A percentile compares a stretch with the other conserved stretches of the same genome.
These are phyloP conservation scores for Caenorhabditis briggsae DNA, from an alignment of 1,140 invertebrate species.

Conservation along the genomic window DNA sequence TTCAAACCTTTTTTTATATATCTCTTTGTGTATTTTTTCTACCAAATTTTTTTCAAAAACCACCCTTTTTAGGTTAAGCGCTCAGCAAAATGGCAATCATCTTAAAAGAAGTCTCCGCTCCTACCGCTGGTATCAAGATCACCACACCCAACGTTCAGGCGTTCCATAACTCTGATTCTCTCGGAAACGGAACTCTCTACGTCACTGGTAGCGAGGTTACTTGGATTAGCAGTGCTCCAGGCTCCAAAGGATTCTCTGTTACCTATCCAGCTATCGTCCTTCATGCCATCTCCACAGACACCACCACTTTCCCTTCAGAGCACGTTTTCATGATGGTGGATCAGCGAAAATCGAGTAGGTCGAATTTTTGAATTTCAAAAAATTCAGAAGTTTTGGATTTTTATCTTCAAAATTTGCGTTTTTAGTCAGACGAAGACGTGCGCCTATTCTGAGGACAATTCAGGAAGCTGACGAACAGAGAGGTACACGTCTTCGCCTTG, in stretches of 20 bases:
- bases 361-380: background rate
- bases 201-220: slow-evolving; percentile 54
- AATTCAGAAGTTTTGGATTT: background rate
- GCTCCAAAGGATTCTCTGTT: slow-evolving; percentile 83
- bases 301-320: slow-evolving; percentile 82
- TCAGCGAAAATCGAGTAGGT: slow-evolving; percentile 80
- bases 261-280: slow-evolving; percentile 84
- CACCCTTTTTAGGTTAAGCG: too few relatives aligned
- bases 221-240: slow-evolving; percentile 33
- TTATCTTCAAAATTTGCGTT: background rate
- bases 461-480: slow-evolving; percentile 45
- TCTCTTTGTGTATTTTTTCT: background rate
- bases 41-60: background rate
- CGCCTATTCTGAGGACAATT: slow-evolving; percentile 48
- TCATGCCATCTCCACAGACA: slow-evolving; percentile 84
- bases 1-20: background rate
- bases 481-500: slow-evolving; percentile 54
- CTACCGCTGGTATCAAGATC: slow-evolving; percentile 2
- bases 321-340: slow-evolving; percentile 85
- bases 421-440: slow-evolving; percentile 54
- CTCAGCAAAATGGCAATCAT: slow-evolving; percentile 11
- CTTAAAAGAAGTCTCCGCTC: background rate
- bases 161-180: background rate
- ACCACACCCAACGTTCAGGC: background rate
- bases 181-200: slow-evolving; percentile 35